phyloP scores from a whole-genome alignment of 2,797 vertebrate genomes.

The Chloroceryle amazona region DNA sequence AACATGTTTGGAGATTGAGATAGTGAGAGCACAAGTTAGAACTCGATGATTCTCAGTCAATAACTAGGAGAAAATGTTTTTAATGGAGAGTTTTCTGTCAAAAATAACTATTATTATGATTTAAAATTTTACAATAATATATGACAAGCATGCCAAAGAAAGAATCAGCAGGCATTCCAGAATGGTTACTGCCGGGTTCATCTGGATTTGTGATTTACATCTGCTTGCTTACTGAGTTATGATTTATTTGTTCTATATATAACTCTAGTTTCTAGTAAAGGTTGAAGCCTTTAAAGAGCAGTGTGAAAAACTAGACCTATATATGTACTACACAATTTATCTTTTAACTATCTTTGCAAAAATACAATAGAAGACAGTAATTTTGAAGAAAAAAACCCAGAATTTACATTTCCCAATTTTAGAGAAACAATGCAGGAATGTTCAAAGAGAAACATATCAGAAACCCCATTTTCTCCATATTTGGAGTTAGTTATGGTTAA shows the following conservation, averaged over 20 bases:
- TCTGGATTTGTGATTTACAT: not conserved
- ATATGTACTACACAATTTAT: not conserved
- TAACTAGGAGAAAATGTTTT: not conserved
- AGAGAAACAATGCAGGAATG: not conserved
- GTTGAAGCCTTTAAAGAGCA: not conserved
- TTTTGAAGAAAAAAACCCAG: not conserved
- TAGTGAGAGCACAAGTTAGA: not conserved
- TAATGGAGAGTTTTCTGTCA: not conserved
- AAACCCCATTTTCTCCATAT: not conserved
- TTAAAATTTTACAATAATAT: not conserved
- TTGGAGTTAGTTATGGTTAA: not conserved
- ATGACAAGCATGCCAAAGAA: not conserved
- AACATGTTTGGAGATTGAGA: not conserved
- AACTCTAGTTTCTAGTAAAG: not conserved
- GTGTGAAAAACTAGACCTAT: not conserved
- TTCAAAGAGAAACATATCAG: not conserved
- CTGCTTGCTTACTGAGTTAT: not conserved
- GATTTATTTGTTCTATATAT: not conserved
- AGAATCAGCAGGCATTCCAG: not conserved
- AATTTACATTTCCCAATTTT: not conserved
- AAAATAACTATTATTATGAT: too few species aligned
- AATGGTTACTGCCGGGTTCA: not conserved
- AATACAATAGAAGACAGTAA: not conserved
- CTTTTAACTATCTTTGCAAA: not conserved
- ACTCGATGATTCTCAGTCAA: not conserved